A percentile compares a stretch with the other conserved stretches of the same genome.
These are phyloP conservation scores for Cartodere bifasciata DNA, from an alignment of 2,888 invertebrate species.

Conservation along the genomic window DNA sequence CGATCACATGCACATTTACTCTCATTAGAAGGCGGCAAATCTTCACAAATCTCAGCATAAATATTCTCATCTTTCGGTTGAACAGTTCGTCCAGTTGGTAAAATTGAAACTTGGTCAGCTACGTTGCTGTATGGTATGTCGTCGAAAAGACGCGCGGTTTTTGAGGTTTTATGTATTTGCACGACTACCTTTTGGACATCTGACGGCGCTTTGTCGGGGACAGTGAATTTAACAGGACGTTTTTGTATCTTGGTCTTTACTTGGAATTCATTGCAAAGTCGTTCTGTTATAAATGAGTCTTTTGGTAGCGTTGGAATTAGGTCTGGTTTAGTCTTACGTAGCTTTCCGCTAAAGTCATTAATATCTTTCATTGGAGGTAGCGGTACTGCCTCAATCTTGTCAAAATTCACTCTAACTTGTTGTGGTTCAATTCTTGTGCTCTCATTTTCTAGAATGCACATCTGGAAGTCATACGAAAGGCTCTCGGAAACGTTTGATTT, in stretches of 20 bases:
- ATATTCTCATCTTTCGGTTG: slow-evolving; percentile 49
- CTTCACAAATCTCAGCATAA: slow-evolving; percentile 54
- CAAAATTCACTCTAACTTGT: slow-evolving; percentile 9
- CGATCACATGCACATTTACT: slow-evolving; percentile 20
- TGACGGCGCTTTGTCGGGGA: slow-evolving; percentile 12
- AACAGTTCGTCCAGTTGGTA: slow-evolving; percentile 15
- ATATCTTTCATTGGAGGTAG: slow-evolving; percentile 19
- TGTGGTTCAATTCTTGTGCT: slow-evolving; percentile 5
- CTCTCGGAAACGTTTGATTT: slow-evolving; percentile 24
- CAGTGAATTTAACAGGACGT: slow-evolving; percentile 19
- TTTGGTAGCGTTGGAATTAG: slow-evolving; percentile 29
- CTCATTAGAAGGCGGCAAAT: slow-evolving; percentile 6
- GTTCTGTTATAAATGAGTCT: slow-evolving; percentile 51
- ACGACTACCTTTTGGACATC: slow-evolving; percentile 6
- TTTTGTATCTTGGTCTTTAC: slow-evolving; percentile 48
- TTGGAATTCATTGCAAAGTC: slow-evolving; percentile 56
- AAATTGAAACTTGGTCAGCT: slow-evolving; percentile 44
- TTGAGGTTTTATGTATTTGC: slow-evolving; percentile 4
- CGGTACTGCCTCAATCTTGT: slow-evolving; percentile 17
- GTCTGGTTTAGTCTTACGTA: slow-evolving; percentile 27
- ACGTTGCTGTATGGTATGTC: slow-evolving; percentile 60
- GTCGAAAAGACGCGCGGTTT: slow-evolving; percentile 36
- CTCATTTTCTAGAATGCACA: slow-evolving; percentile 27
- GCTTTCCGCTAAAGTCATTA: slow-evolving; percentile 15
- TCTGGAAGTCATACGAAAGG: slow-evolving; percentile 28